phyloP scores from a whole-genome alignment of 37 sponge, comb jelly and placozoan species.

The Hormiphora californensis region DNA sequence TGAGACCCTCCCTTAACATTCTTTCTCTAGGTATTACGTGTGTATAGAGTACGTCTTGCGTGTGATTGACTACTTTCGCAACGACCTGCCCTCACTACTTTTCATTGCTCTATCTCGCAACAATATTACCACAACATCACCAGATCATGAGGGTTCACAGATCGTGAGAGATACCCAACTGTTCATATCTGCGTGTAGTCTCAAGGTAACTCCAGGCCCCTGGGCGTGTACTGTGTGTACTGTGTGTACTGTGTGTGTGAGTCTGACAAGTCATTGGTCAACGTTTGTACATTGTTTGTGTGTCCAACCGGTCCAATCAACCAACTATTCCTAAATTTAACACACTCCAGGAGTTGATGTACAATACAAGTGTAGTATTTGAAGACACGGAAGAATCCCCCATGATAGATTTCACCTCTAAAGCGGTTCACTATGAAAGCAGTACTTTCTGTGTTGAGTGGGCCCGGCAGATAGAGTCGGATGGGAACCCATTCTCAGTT shows the following conservation, averaged over 20 bases:
- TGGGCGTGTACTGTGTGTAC: too few relatives aligned
- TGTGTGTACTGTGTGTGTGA: too few relatives aligned
- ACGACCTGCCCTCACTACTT: background rate
- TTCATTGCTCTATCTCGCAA: conserved; percentile 16
- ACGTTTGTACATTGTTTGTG: too few relatives aligned
- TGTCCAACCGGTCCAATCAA: too few relatives aligned
- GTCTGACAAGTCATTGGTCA: too few relatives aligned
- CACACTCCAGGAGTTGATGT: conserved; percentile 16
- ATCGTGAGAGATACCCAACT: conserved; percentile 24
- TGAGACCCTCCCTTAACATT: too few relatives aligned
- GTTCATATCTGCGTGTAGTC: conserved; percentile 35
- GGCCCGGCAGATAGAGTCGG: background rate
- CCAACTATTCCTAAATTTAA: background rate
- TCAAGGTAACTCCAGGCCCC: conserved; percentile 44
- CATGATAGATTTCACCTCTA: conserved; percentile 16
- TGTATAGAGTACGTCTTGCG: conserved; percentile 31
- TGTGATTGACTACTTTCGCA: background rate
- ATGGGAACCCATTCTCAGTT: background rate
- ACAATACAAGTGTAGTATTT: conserved; percentile 18
- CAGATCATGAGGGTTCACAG: background rate
- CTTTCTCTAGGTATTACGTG: background rate
- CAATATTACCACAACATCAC: background rate
- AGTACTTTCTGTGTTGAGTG: conserved; percentile 29
- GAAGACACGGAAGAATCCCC: background rate
- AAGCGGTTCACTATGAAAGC: background rate